Evolutionary conservation across 2,888 invertebrate genomes (phyloP).

Genomic region (Dione juno): DNA sequence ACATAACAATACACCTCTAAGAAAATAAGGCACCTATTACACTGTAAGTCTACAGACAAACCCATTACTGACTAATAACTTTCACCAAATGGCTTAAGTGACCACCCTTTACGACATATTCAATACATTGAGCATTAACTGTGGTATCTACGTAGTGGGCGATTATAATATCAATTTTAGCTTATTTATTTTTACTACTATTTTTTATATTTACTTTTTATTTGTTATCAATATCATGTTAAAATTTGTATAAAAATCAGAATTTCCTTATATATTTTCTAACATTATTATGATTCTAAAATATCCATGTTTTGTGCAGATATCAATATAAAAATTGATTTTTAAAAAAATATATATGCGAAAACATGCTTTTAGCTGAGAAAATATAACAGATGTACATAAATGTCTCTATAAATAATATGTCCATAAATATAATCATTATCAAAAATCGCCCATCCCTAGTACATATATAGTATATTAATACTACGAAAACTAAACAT

Average conservation of each 20-base stretch:
- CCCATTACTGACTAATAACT: slow-evolving; percentile 61
- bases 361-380: background rate
- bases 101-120: slow-evolving; percentile 60
- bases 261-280: background rate
- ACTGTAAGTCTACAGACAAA: slow-evolving; percentile 47
- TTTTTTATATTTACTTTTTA: too few relatives aligned
- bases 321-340: background rate
- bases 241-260: background rate
- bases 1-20: slow-evolving; percentile 79
- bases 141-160: slow-evolving; percentile 32
- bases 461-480: slow-evolving; percentile 17
- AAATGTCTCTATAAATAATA: background rate
- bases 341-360: background rate
- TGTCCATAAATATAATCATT: background rate
- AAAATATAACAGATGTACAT: background rate
- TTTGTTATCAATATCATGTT: background rate
- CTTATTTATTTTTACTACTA: too few relatives aligned
- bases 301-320: background rate
- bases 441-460: slow-evolving; percentile 17
- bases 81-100: slow-evolving; percentile 61
- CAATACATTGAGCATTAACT: slow-evolving; percentile 73
- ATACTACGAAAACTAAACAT: slow-evolving; percentile 28
- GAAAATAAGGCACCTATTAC: slow-evolving; percentile 75
- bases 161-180: background rate
- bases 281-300: background rate